These are phyloP conservation scores for Meriones unguiculatus DNA, from an alignment of 2,113 vertebrate genomes.

Conservation along the genomic window DNA sequence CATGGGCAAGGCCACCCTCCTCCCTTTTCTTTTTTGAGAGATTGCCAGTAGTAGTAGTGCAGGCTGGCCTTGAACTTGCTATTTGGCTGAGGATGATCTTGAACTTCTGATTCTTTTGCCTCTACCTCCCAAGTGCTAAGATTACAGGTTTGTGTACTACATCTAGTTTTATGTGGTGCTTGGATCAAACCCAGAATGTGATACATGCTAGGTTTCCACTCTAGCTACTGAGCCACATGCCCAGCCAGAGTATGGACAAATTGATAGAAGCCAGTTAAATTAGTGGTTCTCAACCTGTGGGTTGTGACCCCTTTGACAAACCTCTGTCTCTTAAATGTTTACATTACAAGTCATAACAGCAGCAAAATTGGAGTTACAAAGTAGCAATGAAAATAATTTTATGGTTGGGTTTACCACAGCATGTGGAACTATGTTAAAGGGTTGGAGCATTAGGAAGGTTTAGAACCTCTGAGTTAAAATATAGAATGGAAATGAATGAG, in stretches of 20 bases:
- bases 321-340: neutral
- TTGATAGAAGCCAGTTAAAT: neutral
- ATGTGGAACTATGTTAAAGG: neutral
- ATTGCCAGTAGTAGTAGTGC: neutral
- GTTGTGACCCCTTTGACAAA: neutral
- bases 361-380: neutral
- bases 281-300: neutral
- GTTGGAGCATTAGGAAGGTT: neutral
- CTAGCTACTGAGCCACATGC: neutral
- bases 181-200: neutral
- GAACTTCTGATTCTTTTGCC: neutral
- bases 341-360: neutral
- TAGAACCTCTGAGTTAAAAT: neutral
- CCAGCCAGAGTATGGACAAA: neutral
- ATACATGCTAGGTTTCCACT: neutral
- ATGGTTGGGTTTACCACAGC: neutral
- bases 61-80: neutral
- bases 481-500: conserved; percentile 9
- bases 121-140: neutral
- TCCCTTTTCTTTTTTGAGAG: neutral
- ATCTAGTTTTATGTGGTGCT: neutral
- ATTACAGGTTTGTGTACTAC: neutral
- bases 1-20: neutral
- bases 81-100: neutral
- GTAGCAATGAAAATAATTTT: neutral